phyloP scores from a whole-genome alignment of 2,113 vertebrate genomes.

The Sylvicapra grimmia region DNA sequence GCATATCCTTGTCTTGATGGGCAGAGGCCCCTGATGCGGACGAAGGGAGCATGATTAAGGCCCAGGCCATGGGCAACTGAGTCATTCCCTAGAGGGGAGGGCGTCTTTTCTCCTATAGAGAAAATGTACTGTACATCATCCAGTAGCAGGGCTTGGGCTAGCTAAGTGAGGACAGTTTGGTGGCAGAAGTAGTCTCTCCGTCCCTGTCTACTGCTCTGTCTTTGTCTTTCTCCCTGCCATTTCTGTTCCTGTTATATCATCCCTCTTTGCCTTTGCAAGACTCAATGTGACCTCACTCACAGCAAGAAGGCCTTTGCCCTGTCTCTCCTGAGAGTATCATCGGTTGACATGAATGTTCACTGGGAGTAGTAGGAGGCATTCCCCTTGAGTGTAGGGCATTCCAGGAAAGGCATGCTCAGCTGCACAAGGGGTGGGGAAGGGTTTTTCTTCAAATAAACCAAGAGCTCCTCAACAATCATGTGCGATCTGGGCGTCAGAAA shows the following conservation, averaged over 20 bases:
- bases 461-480: not conserved
- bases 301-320: not conserved
- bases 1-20: not conserved
- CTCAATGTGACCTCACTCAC: not conserved
- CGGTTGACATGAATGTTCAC: not conserved
- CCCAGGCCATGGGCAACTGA: not conserved
- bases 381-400: not conserved
- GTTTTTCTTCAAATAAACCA: not conserved
- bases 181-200: not conserved
- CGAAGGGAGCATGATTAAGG: not conserved
- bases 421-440: not conserved
- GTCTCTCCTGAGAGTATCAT: not conserved
- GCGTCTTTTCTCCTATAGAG: not conserved
- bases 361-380: not conserved
- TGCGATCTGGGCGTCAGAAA: no score
- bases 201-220: not conserved
- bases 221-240: not conserved
- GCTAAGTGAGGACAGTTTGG: not conserved
- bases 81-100: not conserved
- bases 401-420: not conserved
- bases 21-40: not conserved
- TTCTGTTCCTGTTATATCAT: not conserved
- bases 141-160: not conserved
- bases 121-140: not conserved
- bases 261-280: not conserved